Evolutionary conservation across 1,140 invertebrate genomes (phyloP).

Genomic region (Venustaconcha ellipsiformis): DNA sequence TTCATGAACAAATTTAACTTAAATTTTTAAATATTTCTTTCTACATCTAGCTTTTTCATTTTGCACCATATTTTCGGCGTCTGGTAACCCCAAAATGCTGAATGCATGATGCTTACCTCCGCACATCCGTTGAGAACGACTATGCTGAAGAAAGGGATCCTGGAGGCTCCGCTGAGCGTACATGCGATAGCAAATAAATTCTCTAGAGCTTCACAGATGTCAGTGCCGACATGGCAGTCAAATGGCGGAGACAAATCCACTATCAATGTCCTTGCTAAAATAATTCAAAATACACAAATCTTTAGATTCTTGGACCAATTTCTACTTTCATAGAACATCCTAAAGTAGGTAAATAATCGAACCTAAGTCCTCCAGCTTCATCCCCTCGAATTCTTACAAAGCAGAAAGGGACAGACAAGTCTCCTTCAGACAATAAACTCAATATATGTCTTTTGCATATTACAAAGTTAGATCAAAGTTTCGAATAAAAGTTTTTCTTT

Average conservation of each 20-base stretch:
- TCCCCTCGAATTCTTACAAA: too few species aligned
- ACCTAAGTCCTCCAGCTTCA: too few species aligned
- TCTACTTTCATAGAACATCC: too few species aligned
- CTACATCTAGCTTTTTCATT: too few species aligned
- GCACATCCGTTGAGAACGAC: conserved; percentile 33
- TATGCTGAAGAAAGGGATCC: conserved; percentile 44
- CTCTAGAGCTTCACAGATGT: conserved; percentile 33
- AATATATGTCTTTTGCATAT: too few species aligned
- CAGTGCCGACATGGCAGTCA: conserved; percentile 10
- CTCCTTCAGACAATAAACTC: too few species aligned
- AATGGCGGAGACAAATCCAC: conserved; percentile 34
- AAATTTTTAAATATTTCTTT: background rate
- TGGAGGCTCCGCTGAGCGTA: conserved; percentile 40
- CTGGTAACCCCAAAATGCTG: background rate
- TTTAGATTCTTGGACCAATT: too few species aligned
- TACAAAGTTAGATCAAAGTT: too few species aligned
- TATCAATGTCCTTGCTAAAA: conserved; percentile 44
- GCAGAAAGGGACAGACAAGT: too few species aligned
- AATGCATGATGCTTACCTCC: conserved; percentile 34
- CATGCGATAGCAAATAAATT: conserved; percentile 44
- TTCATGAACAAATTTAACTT: background rate
- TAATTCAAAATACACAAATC: background rate
- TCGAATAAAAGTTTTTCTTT: too few species aligned
- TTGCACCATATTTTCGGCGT: too few species aligned
- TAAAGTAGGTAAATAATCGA: too few species aligned